Evolutionary conservation across 2,888 invertebrate species (phyloP), one percentile per base, ranked within the genome.

Genomic region (Crioceris asparagi): DNA sequence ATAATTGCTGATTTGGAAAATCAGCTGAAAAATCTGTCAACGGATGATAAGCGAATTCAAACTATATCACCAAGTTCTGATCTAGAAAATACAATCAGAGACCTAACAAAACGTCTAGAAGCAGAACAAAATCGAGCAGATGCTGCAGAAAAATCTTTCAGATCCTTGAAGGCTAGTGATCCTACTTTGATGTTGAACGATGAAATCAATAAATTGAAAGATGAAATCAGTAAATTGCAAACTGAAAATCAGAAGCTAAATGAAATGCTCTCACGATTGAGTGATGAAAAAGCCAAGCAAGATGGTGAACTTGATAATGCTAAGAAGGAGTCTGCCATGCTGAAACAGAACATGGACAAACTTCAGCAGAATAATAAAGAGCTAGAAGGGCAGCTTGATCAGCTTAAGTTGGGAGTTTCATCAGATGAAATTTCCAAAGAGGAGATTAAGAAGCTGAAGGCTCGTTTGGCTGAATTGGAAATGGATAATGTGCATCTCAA

Each of bases 1-100:
- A 47, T 51, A 25, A 48, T 57, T 15, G 49, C 50, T 26, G 52
- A 59, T 35, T 45, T 58, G 6, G 54, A 59, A 48, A 48, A 50
- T 35, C 53, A 55, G 37, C 29, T 55, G 17, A 51, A 42, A 26
- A 39, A 37, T 18, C 17, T 50, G 15, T 31, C 31, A 34, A 38
- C 38, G 10, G 37, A 40, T 32, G 49, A 46, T 29, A 43, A 39
- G 17, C 39, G 39, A 37, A 15, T 43, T 25, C 33, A 42, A 14
- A 31, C 38, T 14, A 32, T 41, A 3, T 34, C 38, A 30, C 43
- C 44, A 8, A 35, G 46, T 2, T 41, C 45, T 1, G 49, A 51
- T n/a, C 34, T 53, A 11, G 38, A 49, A 27, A 40, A 45, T 17
- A 40, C 39, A 14, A 37, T 55, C 7, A 40, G 52, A 17, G 51